These are phyloP conservation scores for Caenorhabditis sinica DNA, from an alignment of 2,888 invertebrate species.

Conservation along the genomic window DNA sequence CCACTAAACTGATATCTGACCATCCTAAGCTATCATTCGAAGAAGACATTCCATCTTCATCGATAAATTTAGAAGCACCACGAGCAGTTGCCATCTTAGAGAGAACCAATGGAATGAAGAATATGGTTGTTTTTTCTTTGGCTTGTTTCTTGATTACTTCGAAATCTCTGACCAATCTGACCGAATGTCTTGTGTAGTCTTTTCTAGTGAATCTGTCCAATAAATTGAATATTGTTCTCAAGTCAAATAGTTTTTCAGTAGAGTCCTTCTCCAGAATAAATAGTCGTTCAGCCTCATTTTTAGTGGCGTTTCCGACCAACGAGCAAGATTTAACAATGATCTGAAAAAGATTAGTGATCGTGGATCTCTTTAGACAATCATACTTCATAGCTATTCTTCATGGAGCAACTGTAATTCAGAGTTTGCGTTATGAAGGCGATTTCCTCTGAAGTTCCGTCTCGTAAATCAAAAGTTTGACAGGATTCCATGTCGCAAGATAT, in stretches of 20 bases:
- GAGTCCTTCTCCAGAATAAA: conserved; percentile 62
- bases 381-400: conserved; percentile 72
- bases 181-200: conserved; percentile 54
- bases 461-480: conserved; percentile 54
- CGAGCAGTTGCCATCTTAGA: conserved; percentile 45
- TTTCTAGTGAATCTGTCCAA: conserved; percentile 39
- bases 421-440: conserved; percentile 57
- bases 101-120: conserved; percentile 65
- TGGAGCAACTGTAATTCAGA: conserved; percentile 71
- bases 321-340: conserved; percentile 60
- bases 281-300: conserved; percentile 63
- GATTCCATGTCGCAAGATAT: conserved; percentile 62
- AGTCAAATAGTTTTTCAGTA: conserved; percentile 41
- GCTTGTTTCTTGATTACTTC: conserved; percentile 73
- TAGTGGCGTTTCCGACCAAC: conserved; percentile 47
- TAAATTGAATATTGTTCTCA: conserved; percentile 54
- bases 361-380: not conserved
- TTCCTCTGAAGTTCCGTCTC: conserved; percentile 62
- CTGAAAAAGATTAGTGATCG: conserved; percentile 10
- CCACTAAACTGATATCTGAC: conserved; percentile 72
- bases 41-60: conserved; percentile 51
- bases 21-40: conserved; percentile 62
- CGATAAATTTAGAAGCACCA: conserved; percentile 39
- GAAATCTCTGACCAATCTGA: conserved; percentile 72
- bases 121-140: conserved; percentile 67